These are phyloP conservation scores for Odontamblyopus lacepedii DNA, from an alignment of 2,797 vertebrate genomes.

Conservation along the genomic window DNA sequence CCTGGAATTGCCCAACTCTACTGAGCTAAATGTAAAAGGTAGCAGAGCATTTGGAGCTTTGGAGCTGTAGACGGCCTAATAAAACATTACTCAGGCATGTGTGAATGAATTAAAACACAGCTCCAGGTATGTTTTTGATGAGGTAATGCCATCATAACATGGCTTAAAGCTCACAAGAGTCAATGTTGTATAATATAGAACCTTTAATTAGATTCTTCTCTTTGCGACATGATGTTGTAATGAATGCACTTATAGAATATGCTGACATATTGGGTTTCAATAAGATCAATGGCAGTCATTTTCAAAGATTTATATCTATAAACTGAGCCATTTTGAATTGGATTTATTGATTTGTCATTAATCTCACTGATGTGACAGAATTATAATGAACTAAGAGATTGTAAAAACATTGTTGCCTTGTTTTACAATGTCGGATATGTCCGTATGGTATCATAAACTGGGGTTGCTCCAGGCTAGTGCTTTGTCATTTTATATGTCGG, in stretches of 20 bases:
- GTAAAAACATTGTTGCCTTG: not conserved
- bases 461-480: not conserved
- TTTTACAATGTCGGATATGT: not conserved
- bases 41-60: no score
- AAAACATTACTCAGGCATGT: no score
- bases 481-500: not conserved
- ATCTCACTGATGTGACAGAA: not conserved
- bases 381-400: not conserved
- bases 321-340: not conserved
- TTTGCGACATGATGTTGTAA: not conserved
- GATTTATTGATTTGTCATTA: slow-evolving; percentile 2
- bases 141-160: no score
- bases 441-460: not conserved
- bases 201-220: not conserved
- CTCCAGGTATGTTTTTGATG: no score
- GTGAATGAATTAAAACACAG: no score
- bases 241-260: no score
- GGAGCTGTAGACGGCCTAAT: no score
- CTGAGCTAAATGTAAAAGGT: no score
- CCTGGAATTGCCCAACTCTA: no score
- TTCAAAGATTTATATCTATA: not conserved
- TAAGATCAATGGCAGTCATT: not conserved
- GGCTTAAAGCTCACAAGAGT: no score
- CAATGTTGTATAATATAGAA: no score
- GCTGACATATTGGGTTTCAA: not conserved